These are phyloP conservation scores for Euphydryas editha DNA, from an alignment of 2,888 invertebrate genomes.

Conservation along the genomic window DNA sequence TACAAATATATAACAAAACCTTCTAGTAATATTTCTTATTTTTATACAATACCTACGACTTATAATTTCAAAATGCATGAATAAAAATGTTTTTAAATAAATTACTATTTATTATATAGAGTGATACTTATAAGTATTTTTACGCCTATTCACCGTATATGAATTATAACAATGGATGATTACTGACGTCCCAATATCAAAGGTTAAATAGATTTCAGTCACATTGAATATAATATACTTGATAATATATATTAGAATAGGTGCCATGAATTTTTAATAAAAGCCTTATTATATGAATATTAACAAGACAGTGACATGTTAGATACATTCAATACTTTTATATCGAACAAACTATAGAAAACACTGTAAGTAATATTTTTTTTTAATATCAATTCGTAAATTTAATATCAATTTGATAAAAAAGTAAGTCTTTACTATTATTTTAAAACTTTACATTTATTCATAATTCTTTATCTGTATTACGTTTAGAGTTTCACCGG, in stretches of 20 bases:
- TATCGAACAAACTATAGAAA: too few relatives aligned
- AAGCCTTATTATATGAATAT: neutral
- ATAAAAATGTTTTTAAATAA: conserved; percentile 14
- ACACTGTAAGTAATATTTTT: too few relatives aligned
- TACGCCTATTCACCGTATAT: conserved; percentile 41
- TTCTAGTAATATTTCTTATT: too few relatives aligned
- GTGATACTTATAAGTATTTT: conserved; percentile 33
- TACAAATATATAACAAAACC: too few relatives aligned
- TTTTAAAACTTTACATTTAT: too few relatives aligned
- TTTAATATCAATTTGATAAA: too few relatives aligned
- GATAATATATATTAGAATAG: conserved; percentile 38
- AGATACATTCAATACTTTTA: too few relatives aligned
- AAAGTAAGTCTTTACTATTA: too few relatives aligned
- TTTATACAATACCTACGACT: too few relatives aligned
- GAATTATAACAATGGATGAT: conserved; percentile 53
- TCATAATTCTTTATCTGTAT: too few relatives aligned
- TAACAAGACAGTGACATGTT: conserved; percentile 7
- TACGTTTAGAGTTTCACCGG: too few relatives aligned
- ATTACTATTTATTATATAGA: neutral
- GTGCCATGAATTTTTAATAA: conserved; percentile 36
- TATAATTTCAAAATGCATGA: conserved; percentile 25
- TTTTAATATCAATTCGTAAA: too few relatives aligned
- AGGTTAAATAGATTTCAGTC: conserved; percentile 50
- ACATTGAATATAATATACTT: conserved; percentile 47
- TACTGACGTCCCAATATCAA: conserved; percentile 49